Evolutionary conservation across 2,888 invertebrate species (phyloP).

Genomic region (Lampropteryx suffumata): DNA sequence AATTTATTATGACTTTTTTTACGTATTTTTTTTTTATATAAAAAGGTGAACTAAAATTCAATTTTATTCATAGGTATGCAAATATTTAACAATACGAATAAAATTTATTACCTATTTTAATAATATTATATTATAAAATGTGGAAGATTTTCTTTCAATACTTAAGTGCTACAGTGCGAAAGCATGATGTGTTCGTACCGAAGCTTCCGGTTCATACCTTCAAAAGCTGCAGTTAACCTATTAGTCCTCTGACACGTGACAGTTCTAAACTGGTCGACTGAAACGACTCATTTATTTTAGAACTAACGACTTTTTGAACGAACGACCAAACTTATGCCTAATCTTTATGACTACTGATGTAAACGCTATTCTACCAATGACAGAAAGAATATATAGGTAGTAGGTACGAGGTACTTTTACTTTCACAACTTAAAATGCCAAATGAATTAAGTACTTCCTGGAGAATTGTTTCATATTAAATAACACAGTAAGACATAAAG

Average conservation of each 20-base stretch:
- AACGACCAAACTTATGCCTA: neutral
- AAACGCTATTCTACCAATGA: neutral
- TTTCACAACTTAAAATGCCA: conserved; percentile 13
- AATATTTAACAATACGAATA: too few relatives aligned
- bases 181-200: conserved; percentile 1
- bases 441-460: conserved; percentile 4
- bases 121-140: too few relatives aligned
- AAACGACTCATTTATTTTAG: conserved; percentile 32
- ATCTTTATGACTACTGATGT: neutral
- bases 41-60: too few relatives aligned
- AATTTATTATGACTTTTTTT: too few relatives aligned
- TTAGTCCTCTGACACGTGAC: conserved; percentile 18
- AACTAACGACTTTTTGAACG: conserved; percentile 31
- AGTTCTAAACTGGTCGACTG: conserved; percentile 28
- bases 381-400: neutral
- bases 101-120: too few relatives aligned
- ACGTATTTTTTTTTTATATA: too few relatives aligned
- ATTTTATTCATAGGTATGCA: too few relatives aligned
- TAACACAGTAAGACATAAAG: too few relatives aligned
- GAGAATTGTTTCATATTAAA: neutral
- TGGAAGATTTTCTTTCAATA: too few relatives aligned
- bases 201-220: conserved; percentile 6
- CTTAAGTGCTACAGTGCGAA: too few relatives aligned
- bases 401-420: neutral
- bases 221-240: neutral